phyloP scores from a whole-genome alignment of 2,888 invertebrate species.

The Halocaridina rubra region DNA sequence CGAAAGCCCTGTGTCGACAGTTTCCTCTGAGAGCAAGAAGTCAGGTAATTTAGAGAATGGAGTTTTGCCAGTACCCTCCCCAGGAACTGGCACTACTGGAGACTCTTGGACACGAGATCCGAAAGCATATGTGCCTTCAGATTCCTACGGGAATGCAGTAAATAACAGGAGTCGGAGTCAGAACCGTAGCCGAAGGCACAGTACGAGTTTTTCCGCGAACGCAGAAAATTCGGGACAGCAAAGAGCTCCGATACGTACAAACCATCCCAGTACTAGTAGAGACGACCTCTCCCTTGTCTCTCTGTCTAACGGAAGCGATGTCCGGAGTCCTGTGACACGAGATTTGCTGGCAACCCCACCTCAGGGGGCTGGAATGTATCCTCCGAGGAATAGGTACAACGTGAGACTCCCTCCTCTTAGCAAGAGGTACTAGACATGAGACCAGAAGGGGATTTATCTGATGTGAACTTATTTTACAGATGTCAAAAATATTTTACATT shows the following conservation, averaged over 20 bases:
- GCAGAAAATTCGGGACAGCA: constrained; percentile 38
- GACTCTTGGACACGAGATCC: constrained; percentile 41
- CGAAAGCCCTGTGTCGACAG: constrained; percentile 4
- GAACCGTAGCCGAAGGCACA: neutral
- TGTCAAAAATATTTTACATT: neutral
- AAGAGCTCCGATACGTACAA: constrained; percentile 30
- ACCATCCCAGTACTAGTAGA: constrained; percentile 26
- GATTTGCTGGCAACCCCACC: constrained; percentile 33
- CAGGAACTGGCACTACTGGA: neutral
- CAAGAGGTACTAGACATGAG: constrained; percentile 35
- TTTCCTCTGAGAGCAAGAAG: neutral
- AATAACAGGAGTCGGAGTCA: constrained; percentile 17
- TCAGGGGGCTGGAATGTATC: constrained; percentile 47
- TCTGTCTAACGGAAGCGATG: constrained; percentile 43
- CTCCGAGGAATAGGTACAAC: constrained; percentile 50
- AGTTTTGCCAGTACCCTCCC: neutral
- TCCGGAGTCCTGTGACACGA: neutral
- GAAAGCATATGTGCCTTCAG: constrained; percentile 12
- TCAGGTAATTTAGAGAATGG: neutral
- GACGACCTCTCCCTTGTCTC: constrained; percentile 59
- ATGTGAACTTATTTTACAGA: neutral
- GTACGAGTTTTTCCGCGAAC: neutral
- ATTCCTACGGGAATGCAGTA: constrained; percentile 18
- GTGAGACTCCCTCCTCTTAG: constrained; percentile 54
- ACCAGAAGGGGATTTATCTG: neutral